Conservation (phyloP, 2,888 invertebrate species). For the Serripes groenlandicus region DNA sequence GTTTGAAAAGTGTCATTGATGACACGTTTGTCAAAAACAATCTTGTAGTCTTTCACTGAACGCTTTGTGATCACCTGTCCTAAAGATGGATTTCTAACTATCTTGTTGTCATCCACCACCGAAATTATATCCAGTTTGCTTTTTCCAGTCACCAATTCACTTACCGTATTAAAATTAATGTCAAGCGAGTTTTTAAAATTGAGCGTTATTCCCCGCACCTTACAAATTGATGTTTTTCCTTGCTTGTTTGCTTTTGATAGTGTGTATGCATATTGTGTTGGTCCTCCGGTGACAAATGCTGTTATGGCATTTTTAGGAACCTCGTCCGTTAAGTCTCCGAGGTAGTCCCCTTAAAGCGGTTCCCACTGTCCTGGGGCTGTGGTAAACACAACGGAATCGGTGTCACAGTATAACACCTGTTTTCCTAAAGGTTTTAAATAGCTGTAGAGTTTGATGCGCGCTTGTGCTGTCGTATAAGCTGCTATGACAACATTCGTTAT, state of each 20-base stretch:
- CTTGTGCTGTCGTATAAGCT: conserved; percentile 45
- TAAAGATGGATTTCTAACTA: not conserved
- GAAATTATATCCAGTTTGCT: not conserved
- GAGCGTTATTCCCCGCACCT: conserved; percentile 38
- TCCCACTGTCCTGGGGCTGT: too few species aligned
- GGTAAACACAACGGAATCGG: too few species aligned
- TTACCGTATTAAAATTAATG: conserved; percentile 57
- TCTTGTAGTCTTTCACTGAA: conserved; percentile 18
- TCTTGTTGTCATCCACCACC: conserved; percentile 11
- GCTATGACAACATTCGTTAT: conserved; percentile 36
- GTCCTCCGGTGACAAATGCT: conserved; percentile 56
- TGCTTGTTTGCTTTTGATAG: too few species aligned
- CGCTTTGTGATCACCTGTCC: conserved; percentile 16
- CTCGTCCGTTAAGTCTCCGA: not conserved
- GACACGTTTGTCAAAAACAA: conserved; percentile 25
- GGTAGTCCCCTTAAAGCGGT: conserved; percentile 12
- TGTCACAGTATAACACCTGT: too few species aligned
- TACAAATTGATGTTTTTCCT: conserved; percentile 11
- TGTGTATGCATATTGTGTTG: conserved; percentile 34
- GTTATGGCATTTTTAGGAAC: conserved; percentile 9
- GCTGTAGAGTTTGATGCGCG: too few species aligned
- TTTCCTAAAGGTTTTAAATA: too few species aligned
- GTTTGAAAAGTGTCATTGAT: too few species aligned
- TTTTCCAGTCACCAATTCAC: conserved; percentile 1
- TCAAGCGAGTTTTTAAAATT: conserved; percentile 33